Conservation (phyloP, 2,888 invertebrate species). For the Sesamia inferens region DNA sequence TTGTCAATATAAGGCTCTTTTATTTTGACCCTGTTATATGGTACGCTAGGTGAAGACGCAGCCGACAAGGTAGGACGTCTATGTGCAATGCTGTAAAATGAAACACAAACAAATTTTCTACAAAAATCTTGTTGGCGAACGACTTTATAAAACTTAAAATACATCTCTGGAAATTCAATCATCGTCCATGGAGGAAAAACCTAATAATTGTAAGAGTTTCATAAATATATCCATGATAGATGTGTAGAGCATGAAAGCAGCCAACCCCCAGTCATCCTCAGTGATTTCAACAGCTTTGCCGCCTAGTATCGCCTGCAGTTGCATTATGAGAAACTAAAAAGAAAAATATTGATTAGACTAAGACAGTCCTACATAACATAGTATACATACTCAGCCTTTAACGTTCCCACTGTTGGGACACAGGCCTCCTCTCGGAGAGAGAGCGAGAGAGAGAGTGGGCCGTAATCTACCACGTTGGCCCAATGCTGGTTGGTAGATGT, state of each 20-base stretch:
- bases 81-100: neutral
- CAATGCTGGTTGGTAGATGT: too few species aligned
- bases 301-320: slow-evolving; percentile 78
- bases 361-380: too few species aligned
- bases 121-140: neutral
- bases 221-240: slow-evolving; percentile 75
- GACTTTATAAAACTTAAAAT: neutral
- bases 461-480: too few species aligned
- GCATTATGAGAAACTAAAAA: slow-evolving; percentile 73
- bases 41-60: too few species aligned
- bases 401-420: too few species aligned
- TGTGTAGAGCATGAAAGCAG: slow-evolving; percentile 72
- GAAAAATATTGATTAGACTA: neutral
- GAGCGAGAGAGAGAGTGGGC: too few species aligned
- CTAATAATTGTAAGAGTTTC: slow-evolving; percentile 69
- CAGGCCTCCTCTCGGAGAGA: too few species aligned
- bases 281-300: slow-evolving; percentile 70
- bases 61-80: too few species aligned
- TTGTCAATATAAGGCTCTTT: too few species aligned
- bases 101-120: neutral
- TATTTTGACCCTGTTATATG: too few species aligned
- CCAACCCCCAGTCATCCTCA: slow-evolving; percentile 73
- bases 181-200: slow-evolving; percentile 39
- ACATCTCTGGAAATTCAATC: neutral
- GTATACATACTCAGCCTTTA: too few species aligned